These are phyloP conservation scores for Lethenteron reissneri DNA, from an alignment of 2,113 vertebrate genomes.

Conservation along the genomic window DNA sequence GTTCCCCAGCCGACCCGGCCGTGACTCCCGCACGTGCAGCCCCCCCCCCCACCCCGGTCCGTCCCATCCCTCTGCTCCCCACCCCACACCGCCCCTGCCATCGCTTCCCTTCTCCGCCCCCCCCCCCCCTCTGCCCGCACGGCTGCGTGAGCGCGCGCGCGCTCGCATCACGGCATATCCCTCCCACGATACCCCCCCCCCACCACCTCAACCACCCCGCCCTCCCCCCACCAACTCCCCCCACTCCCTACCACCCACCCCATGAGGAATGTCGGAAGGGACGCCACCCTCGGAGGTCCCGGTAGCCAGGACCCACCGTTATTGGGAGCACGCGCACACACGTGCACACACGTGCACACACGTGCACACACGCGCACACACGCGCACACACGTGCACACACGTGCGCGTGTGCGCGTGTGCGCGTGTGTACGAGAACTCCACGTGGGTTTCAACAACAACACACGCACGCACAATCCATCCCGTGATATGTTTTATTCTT, in stretches of 20 bases:
- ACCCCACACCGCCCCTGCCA: conserved; percentile 9
- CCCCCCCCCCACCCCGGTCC: conserved; percentile 17
- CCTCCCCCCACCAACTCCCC: conserved; percentile 1
- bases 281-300: conserved; percentile 10
- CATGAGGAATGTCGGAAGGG: conserved; percentile 5
- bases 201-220: conserved; percentile 9
- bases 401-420: background rate
- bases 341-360: background rate
- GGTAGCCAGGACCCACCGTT: conserved; percentile 1
- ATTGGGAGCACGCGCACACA: conserved; percentile 10
- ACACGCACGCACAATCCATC: background rate
- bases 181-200: conserved; percentile 8
- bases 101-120: conserved; percentile 9
- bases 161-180: conserved; percentile 10
- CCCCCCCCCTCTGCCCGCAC: conserved; percentile 7
- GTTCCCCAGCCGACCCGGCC: too few species aligned
- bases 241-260: background rate
- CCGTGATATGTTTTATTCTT: too few species aligned
- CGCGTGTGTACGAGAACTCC: background rate
- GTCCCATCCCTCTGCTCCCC: conserved; percentile 9
- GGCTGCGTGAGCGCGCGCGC: conserved; percentile 8
- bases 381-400: background rate
- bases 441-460: background rate
- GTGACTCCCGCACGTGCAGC: conserved; percentile 12
- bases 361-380: background rate